phyloP scores from a whole-genome alignment of 35 echinoderm and acorn worm species.

The Apostichopus parvimensis region DNA sequence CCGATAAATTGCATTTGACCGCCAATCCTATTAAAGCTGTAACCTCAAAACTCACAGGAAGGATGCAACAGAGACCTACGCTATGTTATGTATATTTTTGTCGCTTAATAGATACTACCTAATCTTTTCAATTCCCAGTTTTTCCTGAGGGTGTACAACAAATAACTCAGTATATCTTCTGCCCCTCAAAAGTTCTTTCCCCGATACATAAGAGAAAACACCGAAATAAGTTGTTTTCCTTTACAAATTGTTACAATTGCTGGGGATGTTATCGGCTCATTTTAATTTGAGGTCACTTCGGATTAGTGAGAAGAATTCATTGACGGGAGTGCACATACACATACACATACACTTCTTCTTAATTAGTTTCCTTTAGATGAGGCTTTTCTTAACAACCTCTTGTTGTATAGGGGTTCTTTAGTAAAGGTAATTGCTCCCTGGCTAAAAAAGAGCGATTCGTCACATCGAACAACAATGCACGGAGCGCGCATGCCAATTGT shows the following conservation, averaged over 20 bases:
- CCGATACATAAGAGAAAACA: not conserved
- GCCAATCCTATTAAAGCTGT: slow-evolving; percentile 28
- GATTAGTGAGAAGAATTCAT: slow-evolving; percentile 2
- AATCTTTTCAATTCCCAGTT: not conserved
- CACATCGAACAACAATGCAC: not conserved
- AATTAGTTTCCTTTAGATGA: slow-evolving; percentile 11
- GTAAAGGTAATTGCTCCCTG: not conserved
- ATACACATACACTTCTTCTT: slow-evolving; percentile 17
- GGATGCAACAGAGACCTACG: not conserved
- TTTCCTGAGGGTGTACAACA: slow-evolving; percentile 1
- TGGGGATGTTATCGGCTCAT: not conserved
- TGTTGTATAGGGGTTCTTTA: not conserved
- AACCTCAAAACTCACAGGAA: not conserved
- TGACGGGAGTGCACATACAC: not conserved
- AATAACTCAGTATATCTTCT: not conserved
- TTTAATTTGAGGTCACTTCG: slow-evolving; percentile 41
- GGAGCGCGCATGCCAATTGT: not conserved
- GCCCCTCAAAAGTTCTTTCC: not conserved
- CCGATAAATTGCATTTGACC: slow-evolving; percentile 12
- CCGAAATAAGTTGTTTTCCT: slow-evolving; percentile 40
- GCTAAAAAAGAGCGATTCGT: not conserved
- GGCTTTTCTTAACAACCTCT: not conserved
- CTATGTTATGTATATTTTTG: too few relatives aligned
- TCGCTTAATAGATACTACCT: too few relatives aligned
- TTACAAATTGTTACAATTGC: slow-evolving; percentile 23